Evolutionary conservation across 2,113 vertebrate genomes (phyloP).

Genomic region (Pangasianodon gigas): DNA sequence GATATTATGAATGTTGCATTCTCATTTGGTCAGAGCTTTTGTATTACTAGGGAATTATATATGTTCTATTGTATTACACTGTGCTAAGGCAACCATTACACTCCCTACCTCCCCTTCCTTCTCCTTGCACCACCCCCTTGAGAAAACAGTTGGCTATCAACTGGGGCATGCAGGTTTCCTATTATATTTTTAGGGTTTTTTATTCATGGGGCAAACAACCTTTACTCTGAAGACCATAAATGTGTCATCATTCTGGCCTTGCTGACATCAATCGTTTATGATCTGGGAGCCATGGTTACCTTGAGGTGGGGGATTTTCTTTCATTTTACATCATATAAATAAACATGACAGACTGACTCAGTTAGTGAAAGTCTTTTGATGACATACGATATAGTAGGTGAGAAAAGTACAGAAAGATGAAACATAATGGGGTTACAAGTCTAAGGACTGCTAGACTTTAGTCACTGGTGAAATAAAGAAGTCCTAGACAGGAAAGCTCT

Average conservation of each 20-base stretch:
- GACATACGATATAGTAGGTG: slow-evolving; percentile 44
- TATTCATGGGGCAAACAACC: neutral
- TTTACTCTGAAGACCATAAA: slow-evolving; percentile 6
- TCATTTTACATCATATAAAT: slow-evolving; percentile 43
- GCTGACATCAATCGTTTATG: slow-evolving; percentile 28
- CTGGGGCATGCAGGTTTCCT: neutral
- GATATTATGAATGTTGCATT: neutral
- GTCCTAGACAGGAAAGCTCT: slow-evolving; percentile 19
- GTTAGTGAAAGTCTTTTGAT: slow-evolving; percentile 45
- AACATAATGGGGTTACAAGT: slow-evolving; percentile 12
- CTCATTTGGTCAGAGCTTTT: neutral
- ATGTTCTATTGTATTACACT: neutral
- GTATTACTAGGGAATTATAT: neutral
- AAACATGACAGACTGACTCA: slow-evolving; percentile 37
- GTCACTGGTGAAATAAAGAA: slow-evolving; percentile 11
- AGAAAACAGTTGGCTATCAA: neutral
- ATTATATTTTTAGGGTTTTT: neutral
- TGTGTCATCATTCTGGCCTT: slow-evolving; percentile 27
- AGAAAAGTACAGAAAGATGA: slow-evolving; percentile 42
- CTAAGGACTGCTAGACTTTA: slow-evolving; percentile 18
- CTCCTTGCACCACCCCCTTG: neutral
- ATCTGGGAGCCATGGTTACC: slow-evolving; percentile 21
- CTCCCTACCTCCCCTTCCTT: neutral
- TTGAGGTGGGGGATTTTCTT: slow-evolving; percentile 49
- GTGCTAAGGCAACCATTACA: neutral